These are phyloP conservation scores for Drosophila pullipes DNA, from an alignment of 2,888 invertebrate genomes.

Conservation along the genomic window DNA sequence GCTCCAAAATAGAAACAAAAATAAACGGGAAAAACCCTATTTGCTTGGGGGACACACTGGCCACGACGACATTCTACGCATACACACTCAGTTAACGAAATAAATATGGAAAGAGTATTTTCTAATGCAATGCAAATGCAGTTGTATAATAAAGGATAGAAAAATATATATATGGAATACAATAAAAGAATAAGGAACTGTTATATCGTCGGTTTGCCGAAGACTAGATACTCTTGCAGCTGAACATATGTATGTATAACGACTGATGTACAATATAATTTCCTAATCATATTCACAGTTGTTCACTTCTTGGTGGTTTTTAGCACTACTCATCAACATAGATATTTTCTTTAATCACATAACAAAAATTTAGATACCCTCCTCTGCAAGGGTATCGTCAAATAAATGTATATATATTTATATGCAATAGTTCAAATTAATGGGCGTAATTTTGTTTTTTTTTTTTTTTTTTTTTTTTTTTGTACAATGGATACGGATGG, in stretches of 20 bases:
- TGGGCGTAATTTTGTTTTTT: slow-evolving; percentile 35
- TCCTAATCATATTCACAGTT: not conserved
- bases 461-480: not conserved
- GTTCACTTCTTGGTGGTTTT: not conserved
- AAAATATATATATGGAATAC: not conserved
- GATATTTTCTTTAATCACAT: not conserved
- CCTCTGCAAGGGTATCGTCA: slow-evolving; percentile 4
- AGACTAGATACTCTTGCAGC: not conserved
- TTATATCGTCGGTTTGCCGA: not conserved
- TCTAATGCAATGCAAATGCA: not conserved
- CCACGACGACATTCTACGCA: slow-evolving; percentile 11
- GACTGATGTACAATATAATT: not conserved
- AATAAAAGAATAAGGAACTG: not conserved
- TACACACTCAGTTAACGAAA: not conserved
- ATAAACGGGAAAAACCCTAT: not conserved
- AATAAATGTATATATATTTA: slow-evolving; percentile 5
- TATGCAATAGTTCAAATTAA: slow-evolving; percentile 19
- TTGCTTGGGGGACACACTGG: slow-evolving; percentile 23
- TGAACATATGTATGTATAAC: not conserved
- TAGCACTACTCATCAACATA: not conserved
- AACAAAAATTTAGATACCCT: not conserved
- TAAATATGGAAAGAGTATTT: not conserved
- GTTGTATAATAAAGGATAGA: slow-evolving; percentile 8
- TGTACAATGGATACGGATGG: slow-evolving; percentile 8
- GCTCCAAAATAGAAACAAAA: slow-evolving; percentile 9